Evolutionary conservation across 1,140 invertebrate genomes (phyloP).

Genomic region (Bathynomus jamesi): DNA sequence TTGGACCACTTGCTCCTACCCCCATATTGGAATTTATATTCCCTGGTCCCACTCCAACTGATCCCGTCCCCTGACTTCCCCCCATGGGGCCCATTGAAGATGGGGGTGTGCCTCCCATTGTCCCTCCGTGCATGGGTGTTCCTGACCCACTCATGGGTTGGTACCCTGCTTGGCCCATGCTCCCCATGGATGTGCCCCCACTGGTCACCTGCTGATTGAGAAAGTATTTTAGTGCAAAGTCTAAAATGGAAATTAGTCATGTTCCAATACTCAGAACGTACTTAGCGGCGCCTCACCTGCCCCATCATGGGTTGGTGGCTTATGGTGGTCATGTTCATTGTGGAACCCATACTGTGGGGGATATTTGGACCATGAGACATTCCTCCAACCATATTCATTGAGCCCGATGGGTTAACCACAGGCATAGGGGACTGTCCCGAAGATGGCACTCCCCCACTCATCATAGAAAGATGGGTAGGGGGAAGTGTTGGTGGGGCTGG

Average conservation of each 20-base stretch:
- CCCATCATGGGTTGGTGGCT: background rate
- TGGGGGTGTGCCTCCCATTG: constrained; percentile 12
- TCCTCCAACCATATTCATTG: background rate
- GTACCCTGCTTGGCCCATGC: background rate
- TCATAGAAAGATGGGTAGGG: background rate
- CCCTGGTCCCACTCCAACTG: constrained; percentile 22
- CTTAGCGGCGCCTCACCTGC: background rate
- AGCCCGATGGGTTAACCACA: background rate
- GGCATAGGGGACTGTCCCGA: constrained; percentile 5
- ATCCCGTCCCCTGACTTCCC: constrained; percentile 13
- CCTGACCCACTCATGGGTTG: background rate
- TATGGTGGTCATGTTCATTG: constrained; percentile 2
- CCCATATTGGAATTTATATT: constrained; percentile 34
- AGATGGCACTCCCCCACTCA: background rate
- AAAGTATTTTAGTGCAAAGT: no score
- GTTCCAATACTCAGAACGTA: no score
- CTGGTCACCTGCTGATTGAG: no score
- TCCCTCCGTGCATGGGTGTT: background rate
- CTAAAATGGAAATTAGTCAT: no score
- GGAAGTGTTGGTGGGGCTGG: constrained; percentile 5
- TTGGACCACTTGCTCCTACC: constrained; percentile 45
- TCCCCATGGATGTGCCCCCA: background rate
- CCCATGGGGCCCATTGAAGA: constrained; percentile 26
- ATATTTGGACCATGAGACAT: constrained; percentile 8
- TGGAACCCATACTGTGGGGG: constrained; percentile 22